Evolutionary conservation across 2,797 vertebrate species (phyloP).

Genomic region (Melanotaenia boesemani): DNA sequence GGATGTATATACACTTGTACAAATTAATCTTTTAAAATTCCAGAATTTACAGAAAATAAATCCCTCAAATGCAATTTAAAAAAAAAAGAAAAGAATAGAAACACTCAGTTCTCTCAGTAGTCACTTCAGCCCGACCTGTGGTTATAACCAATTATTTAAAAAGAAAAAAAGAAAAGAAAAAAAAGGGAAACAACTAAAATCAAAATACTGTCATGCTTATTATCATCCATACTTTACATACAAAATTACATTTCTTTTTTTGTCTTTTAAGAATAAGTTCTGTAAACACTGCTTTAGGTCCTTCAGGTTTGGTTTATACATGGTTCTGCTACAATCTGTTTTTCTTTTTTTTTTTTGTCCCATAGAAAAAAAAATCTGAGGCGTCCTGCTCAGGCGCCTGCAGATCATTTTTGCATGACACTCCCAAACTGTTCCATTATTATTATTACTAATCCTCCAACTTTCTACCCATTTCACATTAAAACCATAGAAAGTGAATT

Average conservation of each 20-base stretch:
- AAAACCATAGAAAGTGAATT: conserved; percentile 60
- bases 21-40: conserved; percentile 67
- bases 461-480: conserved; percentile 44
- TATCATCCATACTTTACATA: conserved; percentile 79
- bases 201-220: conserved; percentile 69
- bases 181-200: conserved; percentile 52
- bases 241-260: conserved; percentile 79
- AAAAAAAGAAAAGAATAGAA: conserved; percentile 54
- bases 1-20: conserved; percentile 71
- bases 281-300: conserved; percentile 83
- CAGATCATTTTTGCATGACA: conserved; percentile 38
- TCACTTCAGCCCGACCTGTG: conserved; percentile 66
- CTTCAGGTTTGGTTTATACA: conserved; percentile 59
- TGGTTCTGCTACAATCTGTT: conserved; percentile 59
- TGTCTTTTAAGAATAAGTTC: conserved; percentile 73
- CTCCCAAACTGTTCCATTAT: conserved; percentile 15
- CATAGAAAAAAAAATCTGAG: conserved; percentile 63
- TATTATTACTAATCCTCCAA: conserved; percentile 10
- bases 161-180: conserved; percentile 55
- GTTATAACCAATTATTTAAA: conserved; percentile 43
- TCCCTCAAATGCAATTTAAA: conserved; percentile 33
- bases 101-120: conserved; percentile 69
- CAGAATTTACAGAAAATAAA: conserved; percentile 30
- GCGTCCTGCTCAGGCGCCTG: conserved; percentile 52
- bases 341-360: conserved; percentile 10